Conservation (phyloP, 2,797 vertebrate genomes). For the Myotis myotis region DNA sequence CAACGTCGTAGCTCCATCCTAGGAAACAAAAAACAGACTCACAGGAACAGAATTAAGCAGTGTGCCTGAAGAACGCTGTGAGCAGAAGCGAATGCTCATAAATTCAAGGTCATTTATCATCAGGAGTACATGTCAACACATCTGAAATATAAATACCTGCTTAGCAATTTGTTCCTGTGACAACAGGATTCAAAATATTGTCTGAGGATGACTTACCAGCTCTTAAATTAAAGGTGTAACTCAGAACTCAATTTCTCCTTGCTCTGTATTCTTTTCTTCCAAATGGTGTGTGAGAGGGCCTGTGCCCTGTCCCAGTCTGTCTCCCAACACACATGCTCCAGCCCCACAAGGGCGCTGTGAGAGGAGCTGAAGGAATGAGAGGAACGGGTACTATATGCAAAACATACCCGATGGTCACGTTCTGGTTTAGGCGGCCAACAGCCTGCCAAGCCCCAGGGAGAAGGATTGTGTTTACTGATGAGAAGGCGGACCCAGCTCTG, state of each 20-base stretch:
- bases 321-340: too few species aligned
- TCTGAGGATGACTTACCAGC: conserved; percentile 3
- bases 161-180: conserved; percentile 58
- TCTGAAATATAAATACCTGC: conserved; percentile 67
- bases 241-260: conserved; percentile 13
- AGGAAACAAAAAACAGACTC: conserved; percentile 70
- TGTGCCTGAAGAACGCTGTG: conserved; percentile 38
- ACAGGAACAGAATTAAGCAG: conserved; percentile 71
- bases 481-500: too few species aligned
- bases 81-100: conserved; percentile 60
- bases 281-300: too few species aligned
- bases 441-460: too few species aligned
- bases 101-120: conserved; percentile 57
- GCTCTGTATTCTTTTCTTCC: background rate
- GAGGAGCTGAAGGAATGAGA: too few species aligned
- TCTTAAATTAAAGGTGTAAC: conserved; percentile 27
- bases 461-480: too few species aligned
- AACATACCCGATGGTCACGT: too few species aligned
- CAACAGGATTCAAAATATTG: conserved; percentile 72
- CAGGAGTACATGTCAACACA: conserved; percentile 61
- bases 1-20: conserved; percentile 97
- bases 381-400: too few species aligned
- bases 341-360: too few species aligned
- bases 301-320: too few species aligned
- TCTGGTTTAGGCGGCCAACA: too few species aligned